Percentiles rank a stretch among this genome's conserved stretches.
phyloP scores from a whole-genome alignment of 2,888 invertebrate genomes.

The Hypomecis atomaria region DNA sequence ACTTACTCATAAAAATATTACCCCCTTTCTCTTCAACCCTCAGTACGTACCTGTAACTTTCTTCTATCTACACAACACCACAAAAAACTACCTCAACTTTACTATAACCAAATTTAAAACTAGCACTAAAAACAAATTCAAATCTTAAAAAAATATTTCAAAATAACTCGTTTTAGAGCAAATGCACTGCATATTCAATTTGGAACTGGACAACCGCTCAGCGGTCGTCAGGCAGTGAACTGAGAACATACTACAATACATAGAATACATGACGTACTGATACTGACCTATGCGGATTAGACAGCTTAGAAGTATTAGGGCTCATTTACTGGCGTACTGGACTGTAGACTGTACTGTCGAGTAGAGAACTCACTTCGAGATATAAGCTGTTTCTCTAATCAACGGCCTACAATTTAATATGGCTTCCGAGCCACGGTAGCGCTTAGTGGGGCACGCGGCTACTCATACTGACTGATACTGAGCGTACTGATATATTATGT shows the following conservation, averaged over 20 bases:
- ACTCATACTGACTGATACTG: too few relatives aligned
- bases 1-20: not conserved
- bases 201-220: slow-evolving; percentile 1
- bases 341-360: slow-evolving; percentile 31
- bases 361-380: too few relatives aligned
- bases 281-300: slow-evolving; percentile 36
- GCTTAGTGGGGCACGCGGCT: too few relatives aligned
- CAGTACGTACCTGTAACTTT: not conserved
- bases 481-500: not conserved
- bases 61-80: not conserved
- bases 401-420: too few relatives aligned
- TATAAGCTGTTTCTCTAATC: too few relatives aligned
- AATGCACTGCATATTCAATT: not conserved
- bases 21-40: not conserved
- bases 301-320: slow-evolving; percentile 41
- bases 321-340: slow-evolving; percentile 50
- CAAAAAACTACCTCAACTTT: not conserved
- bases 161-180: not conserved
- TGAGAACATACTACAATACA: slow-evolving; percentile 1
- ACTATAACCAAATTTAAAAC: not conserved
- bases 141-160: not conserved
- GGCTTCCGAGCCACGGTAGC: too few relatives aligned
- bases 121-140: not conserved
- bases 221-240: not conserved
- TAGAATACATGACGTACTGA: not conserved